These are phyloP conservation scores for Gambusia affinis DNA, from an alignment of 2,113 vertebrate genomes.

Conservation along the genomic window DNA sequence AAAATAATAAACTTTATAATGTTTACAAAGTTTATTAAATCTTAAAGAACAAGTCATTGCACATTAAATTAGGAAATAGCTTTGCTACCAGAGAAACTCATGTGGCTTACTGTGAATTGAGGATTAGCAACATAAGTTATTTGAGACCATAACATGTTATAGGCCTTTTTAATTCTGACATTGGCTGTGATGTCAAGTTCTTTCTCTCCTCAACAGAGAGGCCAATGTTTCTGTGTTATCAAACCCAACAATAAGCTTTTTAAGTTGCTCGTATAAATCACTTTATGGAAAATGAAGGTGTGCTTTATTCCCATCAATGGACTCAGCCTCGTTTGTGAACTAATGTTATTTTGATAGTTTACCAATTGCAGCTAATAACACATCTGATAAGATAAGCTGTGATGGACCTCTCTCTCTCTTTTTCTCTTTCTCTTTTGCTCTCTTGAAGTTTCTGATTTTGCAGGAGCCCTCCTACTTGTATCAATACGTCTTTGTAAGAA, in stretches of 20 bases:
- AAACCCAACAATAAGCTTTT: conserved; percentile 60
- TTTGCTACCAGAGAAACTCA: not conserved
- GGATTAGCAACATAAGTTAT: conserved; percentile 56
- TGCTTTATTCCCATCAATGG: conserved; percentile 65
- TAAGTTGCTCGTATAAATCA: conserved; percentile 73
- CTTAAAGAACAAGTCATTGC: too few relatives aligned
- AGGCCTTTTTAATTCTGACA: conserved; percentile 48
- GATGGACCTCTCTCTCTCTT: conserved; percentile 59
- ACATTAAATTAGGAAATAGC: too few relatives aligned
- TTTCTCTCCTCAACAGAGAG: conserved; percentile 53
- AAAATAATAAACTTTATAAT: too few relatives aligned
- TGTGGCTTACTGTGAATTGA: conserved; percentile 1
- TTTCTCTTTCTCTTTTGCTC: conserved; percentile 39
- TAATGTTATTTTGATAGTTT: conserved; percentile 84
- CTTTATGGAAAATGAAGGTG: conserved; percentile 61
- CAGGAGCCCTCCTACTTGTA: conserved; percentile 61
- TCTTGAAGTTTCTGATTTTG: conserved; percentile 55
- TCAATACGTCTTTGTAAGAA: conserved; percentile 75
- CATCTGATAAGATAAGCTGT: conserved; percentile 82
- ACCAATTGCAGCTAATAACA: conserved; percentile 83
- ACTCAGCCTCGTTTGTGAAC: conserved; percentile 70
- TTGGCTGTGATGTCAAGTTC: conserved; percentile 38
- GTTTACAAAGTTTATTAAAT: too few relatives aligned
- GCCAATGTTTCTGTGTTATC: conserved; percentile 61
- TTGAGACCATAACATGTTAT: conserved; percentile 42